These are phyloP conservation scores for Leucozona laternaria DNA, from an alignment of 2,888 invertebrate species.

Conservation along the genomic window DNA sequence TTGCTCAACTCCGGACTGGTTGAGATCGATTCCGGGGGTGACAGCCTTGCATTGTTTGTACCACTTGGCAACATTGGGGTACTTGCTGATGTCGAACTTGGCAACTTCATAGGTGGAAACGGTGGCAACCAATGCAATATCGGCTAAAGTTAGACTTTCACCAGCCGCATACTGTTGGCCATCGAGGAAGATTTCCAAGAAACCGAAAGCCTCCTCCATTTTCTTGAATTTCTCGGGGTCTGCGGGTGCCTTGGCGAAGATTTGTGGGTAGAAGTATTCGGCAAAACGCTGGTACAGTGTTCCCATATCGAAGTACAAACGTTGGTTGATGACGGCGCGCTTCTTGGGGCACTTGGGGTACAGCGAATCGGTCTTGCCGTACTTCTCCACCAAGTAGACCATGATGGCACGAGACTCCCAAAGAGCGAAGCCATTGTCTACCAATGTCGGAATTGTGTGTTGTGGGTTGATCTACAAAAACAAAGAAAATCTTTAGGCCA, in stretches of 20 bases:
- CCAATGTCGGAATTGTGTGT: slow-evolving; percentile 92
- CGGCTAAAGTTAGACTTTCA: slow-evolving; percentile 90
- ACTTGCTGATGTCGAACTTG: slow-evolving; percentile 88
- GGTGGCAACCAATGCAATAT: slow-evolving; percentile 88
- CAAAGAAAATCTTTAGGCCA: not conserved
- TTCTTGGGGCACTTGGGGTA: slow-evolving; percentile 91
- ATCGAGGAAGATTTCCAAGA: slow-evolving; percentile 89
- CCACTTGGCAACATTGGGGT: slow-evolving; percentile 88
- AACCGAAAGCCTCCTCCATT: slow-evolving; percentile 87
- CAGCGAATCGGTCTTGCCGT: slow-evolving; percentile 90
- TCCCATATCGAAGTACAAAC: slow-evolving; percentile 91
- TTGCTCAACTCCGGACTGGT: slow-evolving; percentile 85
- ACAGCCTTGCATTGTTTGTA: slow-evolving; percentile 86
- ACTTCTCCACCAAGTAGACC: slow-evolving; percentile 91
- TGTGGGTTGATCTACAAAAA: slow-evolving; percentile 89
- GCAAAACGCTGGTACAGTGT: slow-evolving; percentile 88
- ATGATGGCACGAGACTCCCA: slow-evolving; percentile 95
- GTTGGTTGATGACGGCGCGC: slow-evolving; percentile 90
- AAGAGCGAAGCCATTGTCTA: slow-evolving; percentile 91
- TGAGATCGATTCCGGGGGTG: slow-evolving; percentile 86
- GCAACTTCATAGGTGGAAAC: slow-evolving; percentile 89
- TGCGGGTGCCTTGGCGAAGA: slow-evolving; percentile 86
- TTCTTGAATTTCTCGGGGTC: slow-evolving; percentile 89
- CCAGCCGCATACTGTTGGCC: slow-evolving; percentile 90
- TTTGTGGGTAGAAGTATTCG: slow-evolving; percentile 88